These are phyloP conservation scores for Todiramphus chloris DNA, from an alignment of 2,113 vertebrate genomes.

Conservation along the genomic window DNA sequence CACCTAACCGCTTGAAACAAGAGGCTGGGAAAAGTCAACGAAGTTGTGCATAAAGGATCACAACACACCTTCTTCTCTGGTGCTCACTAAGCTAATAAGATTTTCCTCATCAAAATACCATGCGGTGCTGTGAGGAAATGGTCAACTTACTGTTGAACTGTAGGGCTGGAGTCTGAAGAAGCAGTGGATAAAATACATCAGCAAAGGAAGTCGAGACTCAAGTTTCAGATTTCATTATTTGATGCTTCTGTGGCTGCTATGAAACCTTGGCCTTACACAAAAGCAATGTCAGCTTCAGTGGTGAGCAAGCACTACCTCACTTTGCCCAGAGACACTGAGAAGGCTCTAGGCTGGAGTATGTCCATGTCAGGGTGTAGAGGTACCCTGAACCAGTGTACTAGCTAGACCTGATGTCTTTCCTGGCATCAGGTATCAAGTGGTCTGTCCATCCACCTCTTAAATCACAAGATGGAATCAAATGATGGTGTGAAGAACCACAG, in stretches of 20 bases:
- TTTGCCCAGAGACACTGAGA: neutral
- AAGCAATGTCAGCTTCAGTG: neutral
- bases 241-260: neutral
- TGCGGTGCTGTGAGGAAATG: neutral
- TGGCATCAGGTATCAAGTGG: neutral
- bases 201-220: neutral
- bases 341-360: neutral
- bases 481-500: neutral
- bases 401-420: neutral
- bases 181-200: neutral
- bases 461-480: neutral
- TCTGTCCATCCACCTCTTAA: neutral
- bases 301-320: no score
- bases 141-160: neutral
- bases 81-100: neutral
- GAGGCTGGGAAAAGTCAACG: conserved; percentile 4
- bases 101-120: neutral
- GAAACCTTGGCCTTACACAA: neutral
- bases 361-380: neutral
- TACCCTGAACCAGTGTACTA: neutral
- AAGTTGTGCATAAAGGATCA: neutral
- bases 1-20: conserved; percentile 1
- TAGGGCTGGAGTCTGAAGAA: neutral
- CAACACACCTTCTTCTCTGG: neutral
- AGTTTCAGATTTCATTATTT: accelerated